A percentile compares a stretch with the other conserved stretches of the same genome.
These are phyloP conservation scores for Clinocottus analis DNA, from an alignment of 2,113 vertebrate genomes.

Conservation along the genomic window DNA sequence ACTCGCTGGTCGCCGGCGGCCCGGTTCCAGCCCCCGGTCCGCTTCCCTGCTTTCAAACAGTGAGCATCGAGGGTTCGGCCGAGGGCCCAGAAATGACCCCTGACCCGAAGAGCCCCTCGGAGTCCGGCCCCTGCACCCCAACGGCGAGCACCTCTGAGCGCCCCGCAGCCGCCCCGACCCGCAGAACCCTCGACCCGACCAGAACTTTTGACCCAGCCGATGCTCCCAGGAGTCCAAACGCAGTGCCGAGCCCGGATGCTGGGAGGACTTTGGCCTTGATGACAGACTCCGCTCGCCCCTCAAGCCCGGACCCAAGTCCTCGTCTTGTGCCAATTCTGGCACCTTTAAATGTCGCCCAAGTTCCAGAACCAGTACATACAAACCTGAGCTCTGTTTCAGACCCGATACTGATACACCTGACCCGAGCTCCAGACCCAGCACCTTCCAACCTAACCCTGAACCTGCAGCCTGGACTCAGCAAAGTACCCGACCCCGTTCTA, in stretches of 20 bases:
- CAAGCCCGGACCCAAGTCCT: conserved; percentile 20
- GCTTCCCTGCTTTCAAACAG: conserved; percentile 19
- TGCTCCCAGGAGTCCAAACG: conserved; percentile 28
- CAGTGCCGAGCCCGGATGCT: conserved; percentile 22
- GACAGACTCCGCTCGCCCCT: conserved; percentile 7
- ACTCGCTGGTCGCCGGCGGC: conserved; percentile 43
- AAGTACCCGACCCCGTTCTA: neutral
- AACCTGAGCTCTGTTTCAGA: neutral
- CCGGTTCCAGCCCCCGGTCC: conserved; percentile 38
- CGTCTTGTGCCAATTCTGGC: conserved; percentile 20
- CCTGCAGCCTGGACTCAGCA: neutral
- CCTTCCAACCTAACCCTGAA: neutral
- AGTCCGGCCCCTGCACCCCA: conserved; percentile 21
- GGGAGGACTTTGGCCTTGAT: conserved; percentile 45
- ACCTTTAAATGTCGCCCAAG: neutral
- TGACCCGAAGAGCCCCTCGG: neutral
- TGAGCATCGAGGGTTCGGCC: neutral
- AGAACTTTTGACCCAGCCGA: conserved; percentile 41
- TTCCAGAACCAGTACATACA: neutral
- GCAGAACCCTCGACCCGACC: conserved; percentile 3
- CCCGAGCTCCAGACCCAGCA: neutral
- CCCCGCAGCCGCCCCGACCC: neutral
- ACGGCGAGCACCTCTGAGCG: neutral
- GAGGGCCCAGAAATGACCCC: neutral
- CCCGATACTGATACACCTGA: neutral